Percentiles rank a stretch among this genome's conserved stretches.
Conservation (phyloP, 2,113 vertebrate genomes). For the Gallinago paraguaiae region DNA sequence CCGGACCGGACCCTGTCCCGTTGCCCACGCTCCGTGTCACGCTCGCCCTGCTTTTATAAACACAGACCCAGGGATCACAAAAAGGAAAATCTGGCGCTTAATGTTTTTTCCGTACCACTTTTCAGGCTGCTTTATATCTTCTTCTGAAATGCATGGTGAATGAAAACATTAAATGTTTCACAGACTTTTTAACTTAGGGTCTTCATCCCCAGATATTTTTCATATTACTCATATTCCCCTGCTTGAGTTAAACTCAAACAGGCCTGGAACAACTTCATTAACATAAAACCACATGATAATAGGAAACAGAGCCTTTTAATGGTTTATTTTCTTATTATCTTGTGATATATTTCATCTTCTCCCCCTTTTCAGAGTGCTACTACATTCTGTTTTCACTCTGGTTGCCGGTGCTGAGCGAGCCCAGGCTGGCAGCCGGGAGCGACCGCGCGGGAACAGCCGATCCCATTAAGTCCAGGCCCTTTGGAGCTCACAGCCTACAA, state of each 20-base stretch:
- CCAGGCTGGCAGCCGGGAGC: neutral
- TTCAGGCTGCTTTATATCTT: conserved; percentile 61
- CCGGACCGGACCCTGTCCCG: neutral
- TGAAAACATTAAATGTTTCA: conserved; percentile 63
- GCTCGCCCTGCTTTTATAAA: neutral
- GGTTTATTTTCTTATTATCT: conserved; percentile 79
- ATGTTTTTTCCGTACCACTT: conserved; percentile 35
- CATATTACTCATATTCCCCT: conserved; percentile 76
- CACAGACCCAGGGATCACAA: neutral
- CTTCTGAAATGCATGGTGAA: conserved; percentile 58
- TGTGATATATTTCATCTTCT: conserved; percentile 74
- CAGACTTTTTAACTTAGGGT: conserved; percentile 74
- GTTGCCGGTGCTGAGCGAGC: neutral
- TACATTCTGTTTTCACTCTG: conserved; percentile 66
- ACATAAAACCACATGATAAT: conserved; percentile 80
- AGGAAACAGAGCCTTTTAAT: conserved; percentile 75
- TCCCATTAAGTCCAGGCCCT: neutral
- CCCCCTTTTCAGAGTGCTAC: conserved; percentile 57
- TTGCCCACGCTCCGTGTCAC: neutral
- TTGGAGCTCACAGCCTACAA: neutral
- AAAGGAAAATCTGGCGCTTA: neutral
- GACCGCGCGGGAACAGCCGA: neutral
- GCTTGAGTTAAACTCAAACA: conserved; percentile 75
- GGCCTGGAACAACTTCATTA: conserved; percentile 77
- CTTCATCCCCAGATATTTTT: conserved; percentile 74